Conservation (phyloP, 2,888 invertebrate species). For the Palloptera scutellata region DNA sequence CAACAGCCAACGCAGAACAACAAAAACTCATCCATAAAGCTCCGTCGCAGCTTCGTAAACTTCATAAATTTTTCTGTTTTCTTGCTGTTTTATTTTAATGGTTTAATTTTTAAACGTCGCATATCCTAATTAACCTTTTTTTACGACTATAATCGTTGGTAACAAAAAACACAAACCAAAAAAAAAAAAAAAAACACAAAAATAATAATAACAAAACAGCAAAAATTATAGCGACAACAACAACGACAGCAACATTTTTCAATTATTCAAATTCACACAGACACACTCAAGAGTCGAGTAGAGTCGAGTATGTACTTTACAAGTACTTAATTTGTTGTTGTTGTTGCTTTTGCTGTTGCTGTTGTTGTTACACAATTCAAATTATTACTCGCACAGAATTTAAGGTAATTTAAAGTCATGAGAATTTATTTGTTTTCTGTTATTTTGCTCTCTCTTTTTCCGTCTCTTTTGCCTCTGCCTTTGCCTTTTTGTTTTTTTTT, state of each 20-base stretch:
- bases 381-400: background rate
- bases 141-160: background rate
- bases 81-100: background rate
- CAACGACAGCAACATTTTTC: constrained; percentile 18
- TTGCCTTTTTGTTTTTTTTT: too few species aligned
- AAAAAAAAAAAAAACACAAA: background rate
- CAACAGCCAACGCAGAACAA: background rate
- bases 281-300: background rate
- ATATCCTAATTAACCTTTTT: background rate
- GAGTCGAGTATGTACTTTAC: background rate
- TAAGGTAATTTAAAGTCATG: background rate
- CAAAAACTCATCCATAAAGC: background rate
- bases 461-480: background rate
- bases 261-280: constrained; percentile 15
- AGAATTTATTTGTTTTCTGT: background rate
- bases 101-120: constrained; percentile 1
- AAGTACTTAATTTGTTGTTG: background rate
- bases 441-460: background rate
- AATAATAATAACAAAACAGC: background rate
- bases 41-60: too few species aligned
- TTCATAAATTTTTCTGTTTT: background rate
- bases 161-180: background rate
- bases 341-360: background rate
- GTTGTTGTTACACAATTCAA: background rate
- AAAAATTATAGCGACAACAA: background rate